Percentiles rank a stretch among this genome's conserved stretches.
phyloP scores from a whole-genome alignment of 2,113 vertebrate species.

The Alectura lathami region DNA sequence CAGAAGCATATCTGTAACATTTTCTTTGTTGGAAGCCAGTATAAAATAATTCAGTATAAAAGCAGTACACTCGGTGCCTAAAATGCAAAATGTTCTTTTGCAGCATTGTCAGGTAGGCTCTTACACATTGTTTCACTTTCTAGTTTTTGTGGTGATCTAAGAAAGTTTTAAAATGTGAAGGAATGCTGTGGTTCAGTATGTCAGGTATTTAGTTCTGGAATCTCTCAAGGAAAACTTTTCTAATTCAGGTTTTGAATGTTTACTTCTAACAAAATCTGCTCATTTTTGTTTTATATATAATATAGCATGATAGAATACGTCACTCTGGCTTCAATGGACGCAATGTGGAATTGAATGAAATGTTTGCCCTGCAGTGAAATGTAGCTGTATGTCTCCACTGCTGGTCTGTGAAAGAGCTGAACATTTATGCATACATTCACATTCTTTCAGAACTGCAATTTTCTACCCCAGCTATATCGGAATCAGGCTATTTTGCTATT shows the following conservation, averaged over 20 bases:
- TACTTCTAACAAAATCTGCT: not conserved
- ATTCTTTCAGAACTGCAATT: not conserved
- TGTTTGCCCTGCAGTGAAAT: not conserved
- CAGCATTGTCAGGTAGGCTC: not conserved
- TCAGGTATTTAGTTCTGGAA: not conserved
- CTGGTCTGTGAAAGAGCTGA: not conserved
- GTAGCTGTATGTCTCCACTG: not conserved
- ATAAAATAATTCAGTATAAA: not conserved
- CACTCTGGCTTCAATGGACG: rapidly evolving
- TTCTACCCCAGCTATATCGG: not conserved
- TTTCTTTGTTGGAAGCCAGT: not conserved
- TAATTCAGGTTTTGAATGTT: not conserved
- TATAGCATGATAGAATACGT: not conserved
- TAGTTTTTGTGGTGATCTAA: not conserved
- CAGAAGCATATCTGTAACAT: not conserved
- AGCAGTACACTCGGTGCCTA: not conserved
- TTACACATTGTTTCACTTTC: not conserved
- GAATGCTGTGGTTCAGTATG: not conserved
- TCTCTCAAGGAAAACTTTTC: not conserved
- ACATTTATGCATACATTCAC: not conserved
- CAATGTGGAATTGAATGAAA: not conserved
- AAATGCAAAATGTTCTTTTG: not conserved
- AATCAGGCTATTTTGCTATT: not conserved
- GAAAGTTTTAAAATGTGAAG: not conserved
- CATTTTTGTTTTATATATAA: not conserved